Conservation (phyloP, 2,113 vertebrate species). For the Dasyornis broadbenti region DNA sequence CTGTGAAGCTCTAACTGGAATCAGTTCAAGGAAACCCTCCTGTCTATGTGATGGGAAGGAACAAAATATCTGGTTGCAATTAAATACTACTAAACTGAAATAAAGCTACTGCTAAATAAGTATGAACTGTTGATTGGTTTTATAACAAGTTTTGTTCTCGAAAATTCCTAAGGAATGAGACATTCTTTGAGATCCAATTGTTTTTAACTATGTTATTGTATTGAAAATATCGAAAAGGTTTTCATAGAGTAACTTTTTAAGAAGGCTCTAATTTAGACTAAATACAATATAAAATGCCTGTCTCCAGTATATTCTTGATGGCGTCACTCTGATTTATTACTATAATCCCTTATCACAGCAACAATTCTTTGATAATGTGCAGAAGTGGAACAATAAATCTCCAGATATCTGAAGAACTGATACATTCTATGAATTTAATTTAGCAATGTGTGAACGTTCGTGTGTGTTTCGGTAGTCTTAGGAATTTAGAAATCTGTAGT, state of each 20-base stretch:
- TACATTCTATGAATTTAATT: background rate
- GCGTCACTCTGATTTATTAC: background rate
- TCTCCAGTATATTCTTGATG: background rate
- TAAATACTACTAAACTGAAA: background rate
- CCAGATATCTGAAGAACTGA: background rate
- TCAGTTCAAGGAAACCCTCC: background rate
- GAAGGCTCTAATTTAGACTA: background rate
- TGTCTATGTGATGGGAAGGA: background rate
- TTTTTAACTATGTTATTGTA: background rate
- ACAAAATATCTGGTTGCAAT: background rate
- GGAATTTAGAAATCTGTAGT: background rate
- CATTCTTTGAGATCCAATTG: background rate
- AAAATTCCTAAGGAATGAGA: background rate
- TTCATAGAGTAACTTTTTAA: background rate
- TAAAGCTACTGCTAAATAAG: background rate
- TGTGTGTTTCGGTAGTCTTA: background rate
- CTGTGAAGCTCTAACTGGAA: background rate
- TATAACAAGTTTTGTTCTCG: background rate
- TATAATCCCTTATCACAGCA: background rate
- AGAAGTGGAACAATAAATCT: conserved; percentile 23
- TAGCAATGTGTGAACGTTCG: background rate
- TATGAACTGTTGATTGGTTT: background rate
- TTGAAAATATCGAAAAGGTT: background rate
- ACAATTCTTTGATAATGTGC: background rate
- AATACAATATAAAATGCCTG: background rate